Evolutionary conservation across 1,140 invertebrate genomes (phyloP), one percentile per base, ranked within the genome.

Genomic region (Calliphora vicina): DNA sequence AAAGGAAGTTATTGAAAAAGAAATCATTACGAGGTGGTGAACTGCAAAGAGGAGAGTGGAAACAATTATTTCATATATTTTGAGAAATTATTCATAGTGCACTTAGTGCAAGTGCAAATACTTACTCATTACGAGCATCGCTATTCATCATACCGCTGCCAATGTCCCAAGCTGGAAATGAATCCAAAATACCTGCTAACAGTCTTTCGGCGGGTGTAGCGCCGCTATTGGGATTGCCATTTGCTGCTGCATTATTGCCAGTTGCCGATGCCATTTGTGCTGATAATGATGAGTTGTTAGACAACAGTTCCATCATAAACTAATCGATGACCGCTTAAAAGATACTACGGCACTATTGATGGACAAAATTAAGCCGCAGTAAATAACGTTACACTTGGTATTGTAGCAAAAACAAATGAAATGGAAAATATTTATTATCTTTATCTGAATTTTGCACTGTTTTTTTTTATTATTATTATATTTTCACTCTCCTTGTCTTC

Each of bases 281-380:
- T 35, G 87, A 86, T 86, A 89, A 10, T 10, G 50, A 84, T 86
- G 35, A 83, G 86, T 87, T 89, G 88, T 88, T 87, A 86, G 86
- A 87, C 87, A 89, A 86, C 81, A 89, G 88, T 86, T 89, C 88
- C 88, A 89, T 89, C 86, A 89, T 89, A 89, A 89, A 86, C 23
- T 81, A 26, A 17, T 43, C n/a, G 43, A 27, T 82, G 78, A 61
- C 20, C 74, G 74, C 43, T 78, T 78, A 26, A 78, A 45, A 15
- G 42, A 78, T 23, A 20, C 20, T 43, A 78, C 74, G 74, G 74
- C 74, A 45, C 74, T 78, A 78, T 78, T 78, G 74, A 78, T 35
- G 74, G 74, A 45, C 74, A 78, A 78, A 78, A 43, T 78, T 9
- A 78, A 45, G 35, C 74, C 74, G 74, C 74, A 78, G 43, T 45